These are phyloP conservation scores for Spodoptera littoralis DNA, from an alignment of 2,888 invertebrate genomes.

Conservation along the genomic window DNA sequence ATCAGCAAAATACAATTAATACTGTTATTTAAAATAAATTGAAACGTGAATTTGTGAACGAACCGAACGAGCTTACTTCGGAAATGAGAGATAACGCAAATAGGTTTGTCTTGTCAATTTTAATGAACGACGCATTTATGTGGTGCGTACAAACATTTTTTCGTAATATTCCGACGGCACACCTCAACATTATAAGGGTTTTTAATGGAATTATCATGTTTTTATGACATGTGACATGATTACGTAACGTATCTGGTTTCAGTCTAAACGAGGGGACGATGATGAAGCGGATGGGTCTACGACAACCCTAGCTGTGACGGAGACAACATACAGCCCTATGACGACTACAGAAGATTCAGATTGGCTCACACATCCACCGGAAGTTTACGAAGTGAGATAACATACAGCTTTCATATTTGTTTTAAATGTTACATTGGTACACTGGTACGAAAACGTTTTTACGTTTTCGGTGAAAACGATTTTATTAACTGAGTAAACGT, in stretches of 20 bases:
- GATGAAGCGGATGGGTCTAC: conserved; percentile 63
- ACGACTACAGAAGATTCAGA: conserved; percentile 82
- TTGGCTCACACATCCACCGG: conserved; percentile 84
- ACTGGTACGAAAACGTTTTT: neutral
- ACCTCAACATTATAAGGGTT: conserved; percentile 6
- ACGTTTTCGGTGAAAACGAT: neutral
- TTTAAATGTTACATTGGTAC: neutral
- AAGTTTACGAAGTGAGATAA: conserved; percentile 68
- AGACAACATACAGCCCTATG: conserved; percentile 74
- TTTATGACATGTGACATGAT: conserved; percentile 41
- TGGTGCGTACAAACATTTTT: conserved; percentile 9
- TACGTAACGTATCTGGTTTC: conserved; percentile 48
- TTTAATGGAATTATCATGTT: conserved; percentile 40
- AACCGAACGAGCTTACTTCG: neutral
- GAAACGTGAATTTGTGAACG: neutral
- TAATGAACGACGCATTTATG: neutral
- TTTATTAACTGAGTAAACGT: neutral
- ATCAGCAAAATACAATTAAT: neutral
- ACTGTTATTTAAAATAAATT: conserved; percentile 1
- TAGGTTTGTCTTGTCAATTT: conserved; percentile 6
- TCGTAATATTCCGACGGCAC: conserved; percentile 5
- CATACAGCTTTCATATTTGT: conserved; percentile 11
- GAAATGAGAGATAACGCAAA: neutral
- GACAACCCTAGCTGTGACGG: conserved; percentile 73
- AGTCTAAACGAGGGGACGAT: conserved; percentile 72